Evolutionary conservation across 2,113 vertebrate genomes (phyloP), one percentile per base, ranked within the genome.

Genomic region (Gracilinanus agilis): DNA sequence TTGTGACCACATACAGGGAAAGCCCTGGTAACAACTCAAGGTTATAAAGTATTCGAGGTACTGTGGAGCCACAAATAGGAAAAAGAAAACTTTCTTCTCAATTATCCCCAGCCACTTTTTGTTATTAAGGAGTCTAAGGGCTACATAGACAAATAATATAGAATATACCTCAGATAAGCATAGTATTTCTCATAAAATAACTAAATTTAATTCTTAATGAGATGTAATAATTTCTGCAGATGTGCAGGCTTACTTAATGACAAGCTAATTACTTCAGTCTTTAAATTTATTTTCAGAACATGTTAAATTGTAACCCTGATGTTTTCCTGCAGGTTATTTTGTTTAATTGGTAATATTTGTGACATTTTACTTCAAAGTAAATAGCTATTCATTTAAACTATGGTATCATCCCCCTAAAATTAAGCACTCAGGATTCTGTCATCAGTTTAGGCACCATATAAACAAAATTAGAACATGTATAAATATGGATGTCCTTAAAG

Each of bases 251-350:
- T 97, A 96, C 34, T 96, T 95, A 98, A 83, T 96, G 96, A 98
- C 91, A 97, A 98, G 94, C 93, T 98, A 98, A 98, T 98, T 98
- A 97, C 93, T 96, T 91, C 24, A 93, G 93, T 96, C 94, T 96
- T 92, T 96, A 88, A 98, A 97, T 97, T 96, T 55, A 97, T 98
- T 98, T 96, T 94, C 91, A 96, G 93, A 93, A 92, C 58, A 23
- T 90, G 93, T 95, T 97, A 98, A 98, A 98, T 96, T 98, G 95
- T 98, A 97, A 97, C 90, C 97, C 95, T 98, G 92, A 98, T 98
- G 96, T 97, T 92, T 97, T 97, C 90, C 67, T 92, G 92, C 55
- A 29, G 90, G 96, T 93, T 88, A 40, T 97, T 97, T 97, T 97
- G 93, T 94, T 97, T 96, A 96, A 97, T 96, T 97, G 97, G 91